These are phyloP conservation scores for Helicoverpa zea DNA, from an alignment of 1,140 invertebrate species.

Conservation along the genomic window DNA sequence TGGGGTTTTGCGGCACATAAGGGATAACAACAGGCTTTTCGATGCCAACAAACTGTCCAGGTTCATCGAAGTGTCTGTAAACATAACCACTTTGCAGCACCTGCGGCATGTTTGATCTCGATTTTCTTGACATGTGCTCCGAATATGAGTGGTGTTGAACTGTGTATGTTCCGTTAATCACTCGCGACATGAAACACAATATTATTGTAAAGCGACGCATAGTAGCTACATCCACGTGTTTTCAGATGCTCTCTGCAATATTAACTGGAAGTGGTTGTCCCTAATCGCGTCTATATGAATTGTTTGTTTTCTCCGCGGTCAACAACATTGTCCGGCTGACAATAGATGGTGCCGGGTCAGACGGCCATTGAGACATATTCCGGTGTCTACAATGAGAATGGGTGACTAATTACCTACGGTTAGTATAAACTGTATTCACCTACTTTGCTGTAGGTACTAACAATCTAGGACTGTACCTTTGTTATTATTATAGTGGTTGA, in stretches of 20 bases:
- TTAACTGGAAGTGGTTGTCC: conserved; percentile 67
- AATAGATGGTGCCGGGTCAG: conserved; percentile 63
- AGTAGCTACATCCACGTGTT: conserved; percentile 55
- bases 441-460: conserved; percentile 11
- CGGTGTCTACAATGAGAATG: conserved; percentile 54
- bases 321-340: conserved; percentile 73
- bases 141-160: conserved; percentile 29
- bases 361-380: conserved; percentile 72
- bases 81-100: conserved; percentile 56
- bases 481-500: no score
- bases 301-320: conserved; percentile 67
- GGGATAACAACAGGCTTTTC: neutral
- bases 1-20: neutral
- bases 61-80: conserved; percentile 59
- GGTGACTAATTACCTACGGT: conserved; percentile 36
- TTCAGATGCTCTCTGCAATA: conserved; percentile 45
- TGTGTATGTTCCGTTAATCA: conserved; percentile 58
- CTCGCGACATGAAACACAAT: conserved; percentile 59
- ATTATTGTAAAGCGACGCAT: conserved; percentile 65
- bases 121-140: conserved; percentile 55
- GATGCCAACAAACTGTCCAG: conserved; percentile 36
- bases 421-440: conserved; percentile 39
- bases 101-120: conserved; percentile 60
- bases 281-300: conserved; percentile 74
- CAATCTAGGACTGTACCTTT: neutral